A percentile compares a stretch with the other conserved stretches of the same genome.
Conservation (phyloP, 2,797 vertebrate species). For the Chiloscyllium punctatum region DNA sequence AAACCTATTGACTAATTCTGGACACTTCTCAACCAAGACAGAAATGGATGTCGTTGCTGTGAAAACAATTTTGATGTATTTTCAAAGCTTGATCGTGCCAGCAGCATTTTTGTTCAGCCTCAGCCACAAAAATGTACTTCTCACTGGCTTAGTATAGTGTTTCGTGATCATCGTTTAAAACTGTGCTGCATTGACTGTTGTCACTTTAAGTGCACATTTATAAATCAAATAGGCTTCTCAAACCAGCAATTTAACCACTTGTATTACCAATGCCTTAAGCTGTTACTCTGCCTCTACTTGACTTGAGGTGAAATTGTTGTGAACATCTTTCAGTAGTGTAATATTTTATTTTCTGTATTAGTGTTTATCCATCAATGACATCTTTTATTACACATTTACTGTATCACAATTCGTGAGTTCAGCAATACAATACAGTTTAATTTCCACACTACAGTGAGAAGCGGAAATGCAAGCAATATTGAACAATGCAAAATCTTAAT, state of each 20-base stretch:
- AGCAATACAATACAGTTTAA: neutral
- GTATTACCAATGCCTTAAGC: neutral
- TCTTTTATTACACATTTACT: neutral
- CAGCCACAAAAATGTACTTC: no score
- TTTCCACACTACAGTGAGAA: no score
- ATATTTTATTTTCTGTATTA: neutral
- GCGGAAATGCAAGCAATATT: neutral
- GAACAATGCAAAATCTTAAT: neutral
- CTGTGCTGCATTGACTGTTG: neutral
- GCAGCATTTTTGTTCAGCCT: neutral
- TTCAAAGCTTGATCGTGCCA: neutral
- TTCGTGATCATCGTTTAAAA: neutral
- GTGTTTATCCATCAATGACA: neutral
- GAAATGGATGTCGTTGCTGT: neutral
- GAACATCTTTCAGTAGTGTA: neutral
- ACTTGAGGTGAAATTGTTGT: neutral
- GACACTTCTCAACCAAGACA: neutral
- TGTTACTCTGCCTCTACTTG: neutral
- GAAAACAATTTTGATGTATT: neutral
- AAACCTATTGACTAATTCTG: constrained; percentile 10
- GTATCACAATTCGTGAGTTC: neutral
- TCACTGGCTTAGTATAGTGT: neutral
- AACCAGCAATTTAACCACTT: neutral
- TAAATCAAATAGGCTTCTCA: neutral
- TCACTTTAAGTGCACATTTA: neutral